Evolutionary conservation across 2,113 vertebrate genomes (phyloP).

Genomic region (Tauraco erythrolophus): DNA sequence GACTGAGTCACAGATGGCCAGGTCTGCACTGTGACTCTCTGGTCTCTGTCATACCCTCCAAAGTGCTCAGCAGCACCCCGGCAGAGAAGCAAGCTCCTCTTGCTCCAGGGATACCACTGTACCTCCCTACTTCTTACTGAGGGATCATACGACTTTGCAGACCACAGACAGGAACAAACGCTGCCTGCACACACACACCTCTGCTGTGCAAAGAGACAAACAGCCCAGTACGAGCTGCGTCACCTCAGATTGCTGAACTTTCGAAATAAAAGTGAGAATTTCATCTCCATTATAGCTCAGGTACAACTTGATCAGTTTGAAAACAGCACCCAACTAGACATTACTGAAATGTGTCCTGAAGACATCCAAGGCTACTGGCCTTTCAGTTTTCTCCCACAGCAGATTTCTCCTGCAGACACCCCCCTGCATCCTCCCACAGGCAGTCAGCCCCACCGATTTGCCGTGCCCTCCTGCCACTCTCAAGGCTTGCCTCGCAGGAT

Average conservation of each 20-base stretch:
- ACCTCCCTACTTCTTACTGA: not conserved
- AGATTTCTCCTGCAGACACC: not conserved
- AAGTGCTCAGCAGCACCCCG: accelerated
- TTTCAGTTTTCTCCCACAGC: not conserved
- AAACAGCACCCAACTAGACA: not conserved
- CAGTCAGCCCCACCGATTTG: not conserved
- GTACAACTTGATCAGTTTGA: not conserved
- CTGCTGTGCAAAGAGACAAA: not conserved
- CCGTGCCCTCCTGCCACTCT: not conserved
- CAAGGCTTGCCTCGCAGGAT: not conserved
- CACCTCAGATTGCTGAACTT: not conserved
- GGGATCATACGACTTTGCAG: not conserved
- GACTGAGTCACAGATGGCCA: not conserved
- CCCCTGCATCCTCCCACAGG: not conserved
- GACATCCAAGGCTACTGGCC: not conserved
- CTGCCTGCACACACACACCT: not conserved
- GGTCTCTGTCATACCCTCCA: too few species aligned
- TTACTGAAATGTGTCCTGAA: not conserved
- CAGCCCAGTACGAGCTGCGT: accelerated
- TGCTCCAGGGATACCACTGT: not conserved
- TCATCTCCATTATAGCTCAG: not conserved
- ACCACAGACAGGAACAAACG: not conserved
- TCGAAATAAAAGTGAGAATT: not conserved
- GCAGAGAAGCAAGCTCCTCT: not conserved
- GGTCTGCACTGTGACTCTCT: not conserved